Evolutionary conservation across 2,113 vertebrate species (phyloP), one percentile per base, ranked within the genome.

Genomic region (Cathartes aura): DNA sequence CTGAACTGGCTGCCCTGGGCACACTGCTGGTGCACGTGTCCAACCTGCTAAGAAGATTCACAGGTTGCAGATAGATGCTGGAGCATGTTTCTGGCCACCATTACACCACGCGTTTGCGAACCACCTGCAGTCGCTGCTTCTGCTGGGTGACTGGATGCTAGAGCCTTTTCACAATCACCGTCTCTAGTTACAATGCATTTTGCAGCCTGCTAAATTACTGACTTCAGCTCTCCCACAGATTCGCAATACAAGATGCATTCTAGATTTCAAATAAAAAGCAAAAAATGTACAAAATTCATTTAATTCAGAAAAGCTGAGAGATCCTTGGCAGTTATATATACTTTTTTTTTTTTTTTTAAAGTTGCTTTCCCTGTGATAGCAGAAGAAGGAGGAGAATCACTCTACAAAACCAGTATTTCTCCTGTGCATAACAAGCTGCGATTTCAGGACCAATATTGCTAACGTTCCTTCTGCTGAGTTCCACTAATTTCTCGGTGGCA

Each of bases 401-500:
- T 36, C 53, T 58, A 32, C 29, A 47, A 42, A 89, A 43, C 23
- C 9, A 11, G 27, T 42, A 34, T 82, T 95, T 87, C 76, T 95
- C 30, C 78, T 8, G 5, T 60, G 58, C 70, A 80, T 70, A 94
- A 89, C 56, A 72, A 82, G 53, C 53, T 92, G 76, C 73, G 84
- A 76, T 80, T 93, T 94, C 50, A 72, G 58, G 45, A 85, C 83
- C 78, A 64, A 80, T 82, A 95, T 22, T 62, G 62, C 62, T 90
- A 88, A 60, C 18, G 6, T 52, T 80, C 55, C 66, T 97, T 93
- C 78, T 91, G 87, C 81, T 76, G 89, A 90, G 38, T 64, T 82
- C 79, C 84, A 93, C 87, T 94, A 42, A 94, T 97, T 89, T 93
- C 83, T 97, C 73, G 55, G 73, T 85, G 38, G 53, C 66, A 72